Conservation (phyloP, 2,888 invertebrate species). For the Augochlorella aurata region DNA sequence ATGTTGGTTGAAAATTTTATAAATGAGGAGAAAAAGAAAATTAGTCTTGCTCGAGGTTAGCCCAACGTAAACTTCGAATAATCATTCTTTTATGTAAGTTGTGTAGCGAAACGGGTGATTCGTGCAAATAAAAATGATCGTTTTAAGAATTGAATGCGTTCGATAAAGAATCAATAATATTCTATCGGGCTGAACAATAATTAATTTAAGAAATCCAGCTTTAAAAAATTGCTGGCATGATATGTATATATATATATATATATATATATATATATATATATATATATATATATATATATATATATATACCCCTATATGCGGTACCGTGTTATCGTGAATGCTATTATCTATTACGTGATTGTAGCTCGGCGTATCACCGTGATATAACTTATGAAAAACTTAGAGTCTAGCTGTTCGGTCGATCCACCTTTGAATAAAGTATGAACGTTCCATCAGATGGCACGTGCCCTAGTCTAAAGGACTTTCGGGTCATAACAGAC, state of each 20-base stretch:
- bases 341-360: constrained; percentile 44
- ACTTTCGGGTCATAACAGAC: constrained; percentile 34
- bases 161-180: constrained; percentile 37
- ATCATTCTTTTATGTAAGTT: constrained; percentile 14
- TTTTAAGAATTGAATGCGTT: neutral
- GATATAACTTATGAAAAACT: constrained; percentile 41
- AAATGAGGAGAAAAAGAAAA: neutral
- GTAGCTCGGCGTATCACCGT: constrained; percentile 3
- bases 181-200: constrained; percentile 2
- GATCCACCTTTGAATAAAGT: constrained; percentile 62
- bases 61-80: neutral
- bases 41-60: neutral
- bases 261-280: too few relatives aligned
- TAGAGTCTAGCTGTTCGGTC: constrained; percentile 41
- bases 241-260: too few relatives aligned
- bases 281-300: too few relatives aligned
- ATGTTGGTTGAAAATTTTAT: neutral
- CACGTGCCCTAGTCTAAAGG: constrained; percentile 50
- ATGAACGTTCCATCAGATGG: constrained; percentile 56
- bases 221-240: constrained; percentile 16
- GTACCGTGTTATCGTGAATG: constrained; percentile 7
- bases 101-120: neutral
- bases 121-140: neutral
- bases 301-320: constrained; percentile 1
- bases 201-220: neutral